Evolutionary conservation across 2,888 invertebrate species (phyloP), one percentile per base, ranked within the genome.

Genomic region (Bombylius discolor): DNA sequence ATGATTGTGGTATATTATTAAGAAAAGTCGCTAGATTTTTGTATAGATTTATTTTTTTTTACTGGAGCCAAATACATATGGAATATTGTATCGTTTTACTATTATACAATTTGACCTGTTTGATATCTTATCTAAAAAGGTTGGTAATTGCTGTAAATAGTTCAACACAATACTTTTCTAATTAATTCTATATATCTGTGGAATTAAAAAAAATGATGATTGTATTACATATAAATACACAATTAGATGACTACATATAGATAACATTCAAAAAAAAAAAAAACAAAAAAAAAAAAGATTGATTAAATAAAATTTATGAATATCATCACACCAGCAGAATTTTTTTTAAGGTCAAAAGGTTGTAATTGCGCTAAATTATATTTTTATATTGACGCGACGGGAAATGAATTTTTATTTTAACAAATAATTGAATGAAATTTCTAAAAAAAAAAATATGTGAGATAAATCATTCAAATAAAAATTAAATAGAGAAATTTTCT

Each of bases 61-160:
- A 23, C 23, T 46, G 49, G 34, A 48, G 45, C 31, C 44, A 42
- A 11, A 42, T 42, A 11, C 11, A 33, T 14, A 34, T 33, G 54
- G 23, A 23, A 23, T 23, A 54, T 54, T 42, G 39, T 8, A 42
- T 42, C 39, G 11, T 11, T 42, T 8, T 44, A 45, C 14, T 49
- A 49, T 45, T 34, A 14, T 44, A 45, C 49, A 49, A 45, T 54
- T 31, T 7, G 23, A 14, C 11, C 9, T 49, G 14, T 49, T 49
- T 32, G 54, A 54, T 54, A 33, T 45, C 47, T 54, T 54, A 54
- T 54, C 49, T 54, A 12, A 54, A 47, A 42, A 54, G 49, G 42
- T 49, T 36, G 32, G 46, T 54, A 54, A 54, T 49, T 54, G 54
- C 49, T 54, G 49, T 54, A 54, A 54, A 54, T 54, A 54, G 49